Percentiles rank a stretch among this genome's conserved stretches.
Evolutionary conservation across 2,888 invertebrate genomes (phyloP).

Genomic region (Lasioglossum leucozonium): DNA sequence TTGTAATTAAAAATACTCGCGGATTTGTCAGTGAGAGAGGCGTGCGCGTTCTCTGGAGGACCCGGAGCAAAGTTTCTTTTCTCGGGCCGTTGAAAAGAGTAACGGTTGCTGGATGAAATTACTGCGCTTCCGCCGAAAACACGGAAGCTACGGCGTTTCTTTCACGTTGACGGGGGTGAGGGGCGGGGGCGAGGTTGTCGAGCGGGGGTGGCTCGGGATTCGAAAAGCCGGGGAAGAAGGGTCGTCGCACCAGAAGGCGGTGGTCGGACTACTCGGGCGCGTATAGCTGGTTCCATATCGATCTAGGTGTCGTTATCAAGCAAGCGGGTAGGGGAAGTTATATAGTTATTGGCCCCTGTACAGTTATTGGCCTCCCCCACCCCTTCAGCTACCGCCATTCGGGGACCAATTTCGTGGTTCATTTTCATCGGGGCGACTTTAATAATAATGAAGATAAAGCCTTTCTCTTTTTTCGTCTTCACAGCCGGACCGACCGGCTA

Average conservation of each 20-base stretch:
- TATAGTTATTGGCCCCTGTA: slow-evolving; percentile 74
- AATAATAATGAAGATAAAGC: slow-evolving; percentile 72
- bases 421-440: slow-evolving; percentile 72
- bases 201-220: not conserved
- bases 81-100: slow-evolving; percentile 3
- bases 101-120: slow-evolving; percentile 33
- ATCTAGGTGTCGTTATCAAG: slow-evolving; percentile 73
- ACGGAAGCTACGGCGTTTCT: slow-evolving; percentile 22
- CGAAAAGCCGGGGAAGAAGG: slow-evolving; percentile 49
- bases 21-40: slow-evolving; percentile 9
- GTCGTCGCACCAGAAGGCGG: slow-evolving; percentile 44
- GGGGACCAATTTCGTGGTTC: slow-evolving; percentile 74
- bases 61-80: slow-evolving; percentile 16
- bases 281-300: slow-evolving; percentile 68
- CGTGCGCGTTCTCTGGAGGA: not conserved
- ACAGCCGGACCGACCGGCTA: slow-evolving; percentile 38
- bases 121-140: slow-evolving; percentile 25
- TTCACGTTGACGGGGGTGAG: not conserved
- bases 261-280: slow-evolving; percentile 32
- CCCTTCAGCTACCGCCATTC: slow-evolving; percentile 62
- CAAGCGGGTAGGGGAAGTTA: slow-evolving; percentile 63
- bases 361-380: slow-evolving; percentile 68
- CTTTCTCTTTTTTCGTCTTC: slow-evolving; percentile 36
- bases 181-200: not conserved
- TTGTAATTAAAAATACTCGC: slow-evolving; percentile 58